phyloP scores from a whole-genome alignment of 2,113 vertebrate genomes.

The Pseudorasbora parva region DNA sequence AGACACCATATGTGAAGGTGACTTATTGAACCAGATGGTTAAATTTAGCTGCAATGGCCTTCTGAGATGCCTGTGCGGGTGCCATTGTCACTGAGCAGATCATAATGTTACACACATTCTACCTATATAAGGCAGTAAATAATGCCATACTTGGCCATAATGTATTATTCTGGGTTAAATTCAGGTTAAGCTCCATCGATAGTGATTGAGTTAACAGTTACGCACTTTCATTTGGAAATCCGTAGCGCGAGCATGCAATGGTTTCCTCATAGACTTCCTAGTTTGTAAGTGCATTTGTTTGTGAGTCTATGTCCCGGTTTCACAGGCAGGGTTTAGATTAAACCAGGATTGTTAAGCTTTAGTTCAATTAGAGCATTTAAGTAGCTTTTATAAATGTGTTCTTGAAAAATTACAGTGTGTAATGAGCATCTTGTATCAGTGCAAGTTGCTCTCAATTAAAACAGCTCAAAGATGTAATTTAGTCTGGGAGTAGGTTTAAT shows the following conservation, averaged over 20 bases:
- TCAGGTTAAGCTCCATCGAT: not conserved
- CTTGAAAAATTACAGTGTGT: too few species aligned
- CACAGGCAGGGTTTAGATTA: too few species aligned
- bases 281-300: not conserved
- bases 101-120: not conserved
- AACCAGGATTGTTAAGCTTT: too few species aligned
- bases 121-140: not conserved
- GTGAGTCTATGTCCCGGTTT: not conserved
- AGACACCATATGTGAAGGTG: not conserved
- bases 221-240: not conserved
- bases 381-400: too few species aligned
- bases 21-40: conserved; percentile 3
- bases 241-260: not conserved
- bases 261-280: not conserved
- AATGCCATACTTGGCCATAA: not conserved
- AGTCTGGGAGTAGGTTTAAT: too few species aligned
- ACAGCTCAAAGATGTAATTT: too few species aligned
- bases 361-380: too few species aligned
- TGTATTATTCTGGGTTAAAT: not conserved
- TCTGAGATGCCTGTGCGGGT: not conserved
- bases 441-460: too few species aligned
- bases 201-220: not conserved
- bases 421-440: too few species aligned
- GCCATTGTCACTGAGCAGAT: not conserved
- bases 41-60: not conserved